Conservation (phyloP, 2,113 vertebrate genomes). For the Neotoma lepida region DNA sequence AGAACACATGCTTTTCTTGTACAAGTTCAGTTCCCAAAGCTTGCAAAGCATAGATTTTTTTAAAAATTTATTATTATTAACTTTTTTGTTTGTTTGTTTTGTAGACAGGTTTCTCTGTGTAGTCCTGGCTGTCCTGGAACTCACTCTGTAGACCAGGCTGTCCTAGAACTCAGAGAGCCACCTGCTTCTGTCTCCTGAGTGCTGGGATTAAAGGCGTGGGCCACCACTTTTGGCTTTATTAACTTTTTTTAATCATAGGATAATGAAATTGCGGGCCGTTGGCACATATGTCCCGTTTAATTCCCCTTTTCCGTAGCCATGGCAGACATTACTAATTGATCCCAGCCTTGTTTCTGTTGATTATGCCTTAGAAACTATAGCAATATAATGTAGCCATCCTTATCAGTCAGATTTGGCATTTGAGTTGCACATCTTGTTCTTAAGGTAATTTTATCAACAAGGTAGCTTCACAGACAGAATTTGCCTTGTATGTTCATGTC, state of each 20-base stretch:
- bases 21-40: neutral
- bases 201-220: neutral
- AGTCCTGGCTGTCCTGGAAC: neutral
- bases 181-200: neutral
- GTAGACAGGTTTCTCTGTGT: neutral
- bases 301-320: neutral
- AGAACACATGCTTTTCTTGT: neutral
- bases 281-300: fast-evolving
- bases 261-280: neutral
- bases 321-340: slow-evolving; percentile 3
- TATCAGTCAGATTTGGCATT: neutral
- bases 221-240: neutral
- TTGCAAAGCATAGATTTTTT: neutral
- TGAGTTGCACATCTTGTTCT: neutral
- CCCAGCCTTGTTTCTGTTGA: neutral
- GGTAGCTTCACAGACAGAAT: neutral
- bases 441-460: neutral
- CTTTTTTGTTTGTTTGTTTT: neutral
- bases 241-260: neutral
- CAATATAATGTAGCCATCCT: neutral
- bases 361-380: neutral
- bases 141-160: neutral
- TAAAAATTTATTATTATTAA: neutral
- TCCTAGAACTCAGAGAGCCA: neutral
- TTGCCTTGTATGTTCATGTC: neutral